phyloP scores from a whole-genome alignment of 2,113 vertebrate species.

The Hippocampus comes region DNA sequence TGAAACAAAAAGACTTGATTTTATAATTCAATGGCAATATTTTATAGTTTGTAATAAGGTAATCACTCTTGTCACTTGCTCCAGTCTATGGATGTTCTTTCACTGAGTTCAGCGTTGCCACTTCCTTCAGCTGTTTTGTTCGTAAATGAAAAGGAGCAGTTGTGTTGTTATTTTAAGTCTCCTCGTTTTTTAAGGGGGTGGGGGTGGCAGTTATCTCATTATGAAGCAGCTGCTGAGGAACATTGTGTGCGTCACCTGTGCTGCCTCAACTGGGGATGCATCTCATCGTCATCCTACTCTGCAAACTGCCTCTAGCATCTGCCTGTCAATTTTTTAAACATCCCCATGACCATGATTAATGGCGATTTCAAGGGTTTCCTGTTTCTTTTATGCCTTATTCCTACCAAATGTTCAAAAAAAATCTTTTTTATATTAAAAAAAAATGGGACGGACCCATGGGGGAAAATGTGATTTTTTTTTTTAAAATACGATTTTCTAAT shows the following conservation, averaged over 20 bases:
- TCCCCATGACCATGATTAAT: conserved; percentile 58
- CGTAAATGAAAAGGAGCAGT: not conserved
- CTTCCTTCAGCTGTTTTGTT: not conserved
- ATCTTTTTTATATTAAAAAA: conserved; percentile 13
- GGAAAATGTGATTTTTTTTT: conserved; percentile 33
- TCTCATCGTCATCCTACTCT: not conserved
- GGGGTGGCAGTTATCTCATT: not conserved
- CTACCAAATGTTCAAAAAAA: conserved; percentile 69
- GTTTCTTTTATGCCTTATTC: conserved; percentile 70
- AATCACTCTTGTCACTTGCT: conserved; percentile 16
- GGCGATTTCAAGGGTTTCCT: conserved; percentile 60
- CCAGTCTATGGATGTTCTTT: conserved; percentile 6
- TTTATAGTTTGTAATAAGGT: conserved; percentile 56
- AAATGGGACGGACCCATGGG: conserved; percentile 23
- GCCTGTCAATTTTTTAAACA: conserved; percentile 55
- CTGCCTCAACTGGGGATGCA: not conserved
- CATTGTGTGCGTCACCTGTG: conserved; percentile 1
- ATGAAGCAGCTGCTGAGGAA: not conserved
- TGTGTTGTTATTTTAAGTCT: not conserved
- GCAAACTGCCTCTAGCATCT: not conserved
- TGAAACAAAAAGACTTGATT: conserved; percentile 36
- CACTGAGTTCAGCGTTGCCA: conserved; percentile 9
- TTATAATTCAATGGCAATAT: conserved; percentile 54
- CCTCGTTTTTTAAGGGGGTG: not conserved
- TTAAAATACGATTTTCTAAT: conserved; percentile 69